phyloP scores from a whole-genome alignment of 2,113 vertebrate species.

The Rhipidura dahli region DNA sequence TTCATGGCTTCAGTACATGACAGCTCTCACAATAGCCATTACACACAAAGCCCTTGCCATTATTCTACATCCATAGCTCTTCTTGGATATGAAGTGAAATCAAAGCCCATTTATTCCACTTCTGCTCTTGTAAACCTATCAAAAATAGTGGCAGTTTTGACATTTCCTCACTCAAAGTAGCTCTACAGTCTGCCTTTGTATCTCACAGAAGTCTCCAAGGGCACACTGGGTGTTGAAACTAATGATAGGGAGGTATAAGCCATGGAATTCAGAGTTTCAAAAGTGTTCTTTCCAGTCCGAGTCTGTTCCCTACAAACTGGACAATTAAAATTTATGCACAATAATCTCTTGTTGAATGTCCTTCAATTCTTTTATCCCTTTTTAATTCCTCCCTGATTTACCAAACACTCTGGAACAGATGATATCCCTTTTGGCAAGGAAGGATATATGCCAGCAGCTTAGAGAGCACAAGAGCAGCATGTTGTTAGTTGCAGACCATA shows the following conservation, averaged over 20 bases:
- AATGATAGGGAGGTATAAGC: not conserved
- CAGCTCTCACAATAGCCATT: conserved; percentile 13
- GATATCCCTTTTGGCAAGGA: not conserved
- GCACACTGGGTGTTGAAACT: not conserved
- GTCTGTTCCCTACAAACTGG: not conserved
- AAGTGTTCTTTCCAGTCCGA: not conserved
- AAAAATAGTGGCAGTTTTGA: conserved; percentile 45
- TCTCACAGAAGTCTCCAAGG: conserved; percentile 28
- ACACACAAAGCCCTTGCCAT: not conserved
- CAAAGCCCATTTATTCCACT: conserved; percentile 20
- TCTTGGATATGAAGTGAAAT: conserved; percentile 27
- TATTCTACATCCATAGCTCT: conserved; percentile 6
- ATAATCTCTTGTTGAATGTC: not conserved
- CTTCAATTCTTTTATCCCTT: not conserved
- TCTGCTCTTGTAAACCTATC: conserved; percentile 19
- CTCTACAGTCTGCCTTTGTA: not conserved
- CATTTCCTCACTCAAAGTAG: conserved; percentile 8
- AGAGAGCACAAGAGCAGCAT: not conserved
- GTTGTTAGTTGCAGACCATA: not conserved
- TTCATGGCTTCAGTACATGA: not conserved
- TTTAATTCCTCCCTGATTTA: not conserved
- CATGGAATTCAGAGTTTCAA: not conserved
- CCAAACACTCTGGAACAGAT: not conserved
- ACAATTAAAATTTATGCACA: not conserved
- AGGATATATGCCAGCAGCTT: not conserved